These are phyloP conservation scores for Penaeus indicus DNA, from an alignment of 1,140 invertebrate species.

Conservation along the genomic window DNA sequence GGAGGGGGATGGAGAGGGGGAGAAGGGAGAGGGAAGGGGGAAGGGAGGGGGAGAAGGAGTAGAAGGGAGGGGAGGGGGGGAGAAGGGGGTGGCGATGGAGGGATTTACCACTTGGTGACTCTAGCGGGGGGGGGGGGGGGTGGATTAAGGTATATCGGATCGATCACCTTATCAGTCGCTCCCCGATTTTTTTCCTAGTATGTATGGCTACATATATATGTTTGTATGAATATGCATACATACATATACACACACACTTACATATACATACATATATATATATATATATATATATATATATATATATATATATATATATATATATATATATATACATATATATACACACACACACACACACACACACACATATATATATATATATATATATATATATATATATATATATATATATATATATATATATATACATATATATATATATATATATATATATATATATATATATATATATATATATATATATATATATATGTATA, in stretches of 20 bases:
- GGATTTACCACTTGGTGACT: neutral
- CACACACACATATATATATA: neutral
- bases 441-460: too few species aligned
- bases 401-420: neutral
- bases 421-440: slow-evolving; percentile 2
- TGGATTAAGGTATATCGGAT: neutral
- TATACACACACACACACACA: neutral
- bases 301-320: slow-evolving; percentile 25
- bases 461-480: too few species aligned
- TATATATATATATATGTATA: too few species aligned
- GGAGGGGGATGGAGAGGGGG: neutral
- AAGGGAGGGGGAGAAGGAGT: slow-evolving; percentile 19
- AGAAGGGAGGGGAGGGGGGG: neutral
- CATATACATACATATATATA: neutral
- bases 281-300: slow-evolving; percentile 10
- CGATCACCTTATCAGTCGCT: too few species aligned
- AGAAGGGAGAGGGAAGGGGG: neutral
- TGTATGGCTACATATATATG: neutral
- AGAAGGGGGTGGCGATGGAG: neutral
- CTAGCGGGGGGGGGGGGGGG: neutral
- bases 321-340: neutral
- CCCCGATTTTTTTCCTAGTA: neutral
- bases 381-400: neutral
- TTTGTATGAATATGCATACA: neutral
- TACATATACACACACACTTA: neutral